Percentiles rank a stretch among this genome's conserved stretches.
Conservation (phyloP, 2,113 vertebrate species). For the Bubo scandiacus region DNA sequence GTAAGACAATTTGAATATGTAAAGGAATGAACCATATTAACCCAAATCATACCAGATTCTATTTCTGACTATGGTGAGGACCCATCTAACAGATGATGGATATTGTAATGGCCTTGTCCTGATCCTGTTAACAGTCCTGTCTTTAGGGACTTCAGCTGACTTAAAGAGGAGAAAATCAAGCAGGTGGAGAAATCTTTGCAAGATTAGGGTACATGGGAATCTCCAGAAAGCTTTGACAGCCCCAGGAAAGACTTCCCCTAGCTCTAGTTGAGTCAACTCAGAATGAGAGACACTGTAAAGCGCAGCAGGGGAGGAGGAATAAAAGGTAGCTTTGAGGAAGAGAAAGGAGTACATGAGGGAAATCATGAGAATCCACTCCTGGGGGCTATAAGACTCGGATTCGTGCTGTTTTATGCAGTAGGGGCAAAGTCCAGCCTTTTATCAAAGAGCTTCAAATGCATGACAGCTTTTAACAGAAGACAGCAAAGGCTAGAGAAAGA, state of each 20-base stretch:
- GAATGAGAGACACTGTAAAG: not conserved
- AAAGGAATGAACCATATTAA: not conserved
- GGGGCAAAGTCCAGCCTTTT: not conserved
- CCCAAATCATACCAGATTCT: not conserved
- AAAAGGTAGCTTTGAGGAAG: not conserved
- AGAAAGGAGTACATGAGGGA: not conserved
- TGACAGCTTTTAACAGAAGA: not conserved
- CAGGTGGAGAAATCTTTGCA: not conserved
- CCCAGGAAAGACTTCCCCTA: not conserved
- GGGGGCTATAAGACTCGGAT: not conserved
- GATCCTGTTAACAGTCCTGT: not conserved
- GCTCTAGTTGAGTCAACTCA: not conserved
- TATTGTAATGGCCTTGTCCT: not conserved
- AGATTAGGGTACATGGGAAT: rapidly evolving
- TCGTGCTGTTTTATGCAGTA: not conserved
- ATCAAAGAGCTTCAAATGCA: not conserved
- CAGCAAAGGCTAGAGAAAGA: not conserved
- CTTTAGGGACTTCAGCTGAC: not conserved
- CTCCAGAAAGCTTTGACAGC: not conserved
- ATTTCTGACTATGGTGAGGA: not conserved
- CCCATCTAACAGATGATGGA: not conserved
- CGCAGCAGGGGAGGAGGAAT: not conserved
- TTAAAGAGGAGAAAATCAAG: not conserved
- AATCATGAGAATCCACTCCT: not conserved
- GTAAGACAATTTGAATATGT: not conserved